A percentile compares a stretch with the other conserved stretches of the same genome.
These are phyloP conservation scores for Sarcophaga carnaria DNA, from an alignment of 2,888 invertebrate genomes.

Conservation along the genomic window DNA sequence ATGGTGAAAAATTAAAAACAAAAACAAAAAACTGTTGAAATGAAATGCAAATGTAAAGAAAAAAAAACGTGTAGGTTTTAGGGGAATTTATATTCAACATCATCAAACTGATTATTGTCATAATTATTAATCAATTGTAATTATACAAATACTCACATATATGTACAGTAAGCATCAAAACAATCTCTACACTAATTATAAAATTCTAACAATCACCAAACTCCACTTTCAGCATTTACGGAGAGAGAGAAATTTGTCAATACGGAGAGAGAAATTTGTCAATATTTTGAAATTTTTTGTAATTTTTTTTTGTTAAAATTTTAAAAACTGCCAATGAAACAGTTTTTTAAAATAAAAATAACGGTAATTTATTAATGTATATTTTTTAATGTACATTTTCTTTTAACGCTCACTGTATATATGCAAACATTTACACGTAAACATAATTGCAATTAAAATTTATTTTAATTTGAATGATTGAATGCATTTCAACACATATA, in stretches of 20 bases:
- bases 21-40: neutral
- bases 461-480: slow-evolving; percentile 31
- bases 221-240: no score
- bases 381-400: no score
- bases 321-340: no score
- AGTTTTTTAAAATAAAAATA: no score
- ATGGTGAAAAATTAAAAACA: neutral
- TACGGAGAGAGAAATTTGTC: no score
- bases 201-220: no score
- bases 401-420: neutral
- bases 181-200: no score
- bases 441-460: slow-evolving; percentile 31
- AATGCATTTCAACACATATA: no score
- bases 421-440: neutral
- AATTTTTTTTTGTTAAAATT: no score
- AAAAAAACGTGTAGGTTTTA: neutral
- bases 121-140: slow-evolving; percentile 55
- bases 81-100: slow-evolving; percentile 23
- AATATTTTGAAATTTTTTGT: no score
- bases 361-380: no score
- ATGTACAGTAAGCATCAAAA: neutral
- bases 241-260: no score
- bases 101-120: slow-evolving; percentile 21
- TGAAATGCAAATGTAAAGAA: neutral
- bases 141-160: slow-evolving; percentile 3